phyloP scores from a whole-genome alignment of 2,888 invertebrate genomes.

The Anoncus sp. region DNA sequence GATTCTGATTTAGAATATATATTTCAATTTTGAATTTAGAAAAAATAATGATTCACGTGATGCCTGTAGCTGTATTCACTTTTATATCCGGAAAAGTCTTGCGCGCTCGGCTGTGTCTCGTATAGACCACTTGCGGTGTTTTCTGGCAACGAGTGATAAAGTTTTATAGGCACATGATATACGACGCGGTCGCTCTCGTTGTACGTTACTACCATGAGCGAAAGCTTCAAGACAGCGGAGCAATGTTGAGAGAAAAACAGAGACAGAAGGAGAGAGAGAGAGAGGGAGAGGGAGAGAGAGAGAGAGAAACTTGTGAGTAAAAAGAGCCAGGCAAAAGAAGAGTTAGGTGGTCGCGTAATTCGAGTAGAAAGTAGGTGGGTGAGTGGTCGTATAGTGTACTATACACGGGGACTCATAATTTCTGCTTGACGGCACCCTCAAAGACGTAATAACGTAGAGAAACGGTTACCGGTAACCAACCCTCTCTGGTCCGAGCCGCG shows the following conservation, averaged over 20 bases:
- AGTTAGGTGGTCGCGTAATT: conserved; percentile 73
- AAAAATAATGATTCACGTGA: conserved; percentile 17
- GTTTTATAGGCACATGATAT: conserved; percentile 66
- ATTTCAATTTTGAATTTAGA: conserved; percentile 22
- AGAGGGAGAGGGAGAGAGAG: conserved; percentile 57
- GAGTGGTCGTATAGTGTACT: conserved; percentile 71
- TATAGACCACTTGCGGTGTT: conserved; percentile 46
- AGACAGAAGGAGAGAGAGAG: conserved; percentile 41
- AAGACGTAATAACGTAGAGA: conserved; percentile 77
- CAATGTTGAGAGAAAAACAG: conserved; percentile 27
- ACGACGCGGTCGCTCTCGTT: conserved; percentile 54
- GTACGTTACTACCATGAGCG: conserved; percentile 38
- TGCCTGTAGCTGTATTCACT: conserved; percentile 28
- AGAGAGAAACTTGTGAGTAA: conserved; percentile 39
- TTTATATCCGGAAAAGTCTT: conserved; percentile 56
- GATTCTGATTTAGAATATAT: not conserved
- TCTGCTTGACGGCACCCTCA: conserved; percentile 78
- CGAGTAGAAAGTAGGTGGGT: conserved; percentile 78
- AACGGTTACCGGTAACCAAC: conserved; percentile 69
- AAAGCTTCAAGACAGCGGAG: conserved; percentile 36
- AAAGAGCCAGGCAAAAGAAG: conserved; percentile 43
- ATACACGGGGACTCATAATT: conserved; percentile 78
- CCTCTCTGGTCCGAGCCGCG: conserved; percentile 59
- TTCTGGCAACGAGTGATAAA: conserved; percentile 67
- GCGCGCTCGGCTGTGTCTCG: conserved; percentile 30